These are phyloP conservation scores for Harpalus rubripes DNA, from an alignment of 2,888 invertebrate species.

Conservation along the genomic window DNA sequence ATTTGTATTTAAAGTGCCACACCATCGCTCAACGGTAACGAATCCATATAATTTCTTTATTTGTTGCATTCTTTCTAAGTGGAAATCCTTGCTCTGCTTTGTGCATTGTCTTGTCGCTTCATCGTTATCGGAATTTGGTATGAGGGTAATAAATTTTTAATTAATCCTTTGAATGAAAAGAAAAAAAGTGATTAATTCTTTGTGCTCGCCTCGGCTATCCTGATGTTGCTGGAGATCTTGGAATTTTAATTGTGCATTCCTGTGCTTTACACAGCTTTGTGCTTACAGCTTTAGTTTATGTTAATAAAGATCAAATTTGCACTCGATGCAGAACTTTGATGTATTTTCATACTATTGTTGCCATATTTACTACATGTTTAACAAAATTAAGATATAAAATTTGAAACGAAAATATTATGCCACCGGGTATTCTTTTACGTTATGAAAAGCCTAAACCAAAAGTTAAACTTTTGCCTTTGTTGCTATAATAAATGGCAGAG, in stretches of 20 bases:
- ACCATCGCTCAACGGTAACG: not conserved
- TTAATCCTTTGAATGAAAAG: conserved; percentile 57
- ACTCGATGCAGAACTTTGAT: conserved; percentile 26
- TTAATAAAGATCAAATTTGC: conserved; percentile 55
- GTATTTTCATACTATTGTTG: not conserved
- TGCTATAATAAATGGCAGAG: no score
- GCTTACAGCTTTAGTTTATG: conserved; percentile 33
- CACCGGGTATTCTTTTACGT: no score
- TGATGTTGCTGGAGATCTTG: conserved; percentile 45
- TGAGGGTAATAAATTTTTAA: conserved; percentile 60
- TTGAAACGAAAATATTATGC: no score
- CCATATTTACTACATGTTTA: not conserved
- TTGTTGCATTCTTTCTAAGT: conserved; percentile 29
- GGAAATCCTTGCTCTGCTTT: conserved; percentile 35
- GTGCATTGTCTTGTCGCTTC: conserved; percentile 25
- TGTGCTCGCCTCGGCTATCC: conserved; percentile 26
- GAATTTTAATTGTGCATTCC: conserved; percentile 62
- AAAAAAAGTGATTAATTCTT: conserved; percentile 60
- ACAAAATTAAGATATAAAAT: not conserved
- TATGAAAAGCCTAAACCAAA: no score
- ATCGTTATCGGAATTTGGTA: conserved; percentile 52
- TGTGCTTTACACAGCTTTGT: conserved; percentile 38
- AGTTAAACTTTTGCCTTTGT: no score
- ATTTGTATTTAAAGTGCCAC: not conserved
- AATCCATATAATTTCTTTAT: conserved; percentile 2